Percentiles rank a stretch among this genome's conserved stretches.
These are phyloP conservation scores for Drosophila dives DNA, from an alignment of 2,888 invertebrate genomes.

Conservation along the genomic window DNA sequence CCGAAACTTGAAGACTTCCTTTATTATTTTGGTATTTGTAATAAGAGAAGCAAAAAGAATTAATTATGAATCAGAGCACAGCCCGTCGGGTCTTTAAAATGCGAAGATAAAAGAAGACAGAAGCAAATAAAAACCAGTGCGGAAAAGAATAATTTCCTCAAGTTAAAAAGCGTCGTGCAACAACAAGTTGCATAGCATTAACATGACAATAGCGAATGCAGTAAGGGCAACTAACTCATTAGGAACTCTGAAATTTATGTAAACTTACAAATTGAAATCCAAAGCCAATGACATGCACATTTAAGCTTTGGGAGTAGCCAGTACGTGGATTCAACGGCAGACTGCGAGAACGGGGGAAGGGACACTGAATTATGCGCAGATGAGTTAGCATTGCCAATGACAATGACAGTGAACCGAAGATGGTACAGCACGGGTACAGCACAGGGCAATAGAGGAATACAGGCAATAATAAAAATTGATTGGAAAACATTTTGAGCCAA, in stretches of 20 bases:
- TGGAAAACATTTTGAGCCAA: conserved; percentile 83
- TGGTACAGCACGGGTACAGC: background rate
- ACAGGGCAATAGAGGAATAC: conserved; percentile 11
- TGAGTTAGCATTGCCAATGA: conserved; percentile 83
- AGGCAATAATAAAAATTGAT: conserved; percentile 83
- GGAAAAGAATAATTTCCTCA: conserved; percentile 64
- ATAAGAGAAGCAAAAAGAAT: conserved; percentile 41
- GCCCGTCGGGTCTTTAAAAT: conserved; percentile 25
- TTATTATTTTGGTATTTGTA: conserved; percentile 23
- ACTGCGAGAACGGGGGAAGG: conserved; percentile 40
- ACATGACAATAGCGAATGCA: conserved; percentile 63
- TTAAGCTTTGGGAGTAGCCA: conserved; percentile 46
- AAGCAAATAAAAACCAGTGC: conserved; percentile 36
- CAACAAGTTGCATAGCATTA: conserved; percentile 46
- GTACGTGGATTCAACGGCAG: conserved; percentile 22
- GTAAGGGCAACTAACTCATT: conserved; percentile 71
- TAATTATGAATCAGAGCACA: conserved; percentile 73
- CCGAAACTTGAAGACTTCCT: conserved; percentile 21
- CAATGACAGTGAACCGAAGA: conserved; percentile 35
- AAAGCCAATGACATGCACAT: conserved; percentile 74
- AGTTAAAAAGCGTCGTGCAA: conserved; percentile 17
- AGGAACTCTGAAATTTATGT: conserved; percentile 70
- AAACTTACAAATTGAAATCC: conserved; percentile 77
- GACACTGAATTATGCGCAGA: conserved; percentile 84
- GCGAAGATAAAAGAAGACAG: conserved; percentile 2